Evolutionary conservation across 1,140 invertebrate genomes (phyloP).

Genomic region (Microplitis demolitor): DNA sequence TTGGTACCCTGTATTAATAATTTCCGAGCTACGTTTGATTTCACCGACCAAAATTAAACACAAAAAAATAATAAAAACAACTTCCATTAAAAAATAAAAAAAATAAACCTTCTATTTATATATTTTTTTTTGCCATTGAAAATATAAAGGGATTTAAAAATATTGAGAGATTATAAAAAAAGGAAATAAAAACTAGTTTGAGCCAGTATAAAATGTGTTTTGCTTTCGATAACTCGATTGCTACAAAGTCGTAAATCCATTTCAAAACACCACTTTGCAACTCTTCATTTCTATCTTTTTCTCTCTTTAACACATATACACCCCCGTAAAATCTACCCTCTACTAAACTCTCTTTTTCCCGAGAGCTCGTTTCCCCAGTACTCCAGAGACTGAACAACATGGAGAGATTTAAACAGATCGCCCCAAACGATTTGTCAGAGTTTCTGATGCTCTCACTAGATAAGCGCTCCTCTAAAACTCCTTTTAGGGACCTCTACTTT

Average conservation of each 20-base stretch:
- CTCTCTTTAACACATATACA: neutral
- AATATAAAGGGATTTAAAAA: neutral
- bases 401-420: constrained; percentile 1
- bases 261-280: neutral
- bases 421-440: neutral
- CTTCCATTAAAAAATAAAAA: too few relatives aligned
- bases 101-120: too few relatives aligned
- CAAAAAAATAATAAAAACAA: too few relatives aligned
- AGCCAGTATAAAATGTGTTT: neutral
- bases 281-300: neutral
- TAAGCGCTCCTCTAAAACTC: neutral
- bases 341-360: too few relatives aligned
- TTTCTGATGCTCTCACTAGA: neutral
- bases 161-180: neutral
- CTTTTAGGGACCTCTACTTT: neutral
- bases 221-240: constrained; percentile 22
- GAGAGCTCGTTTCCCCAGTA: neutral
- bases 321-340: too few relatives aligned
- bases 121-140: too few relatives aligned
- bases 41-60: too few relatives aligned
- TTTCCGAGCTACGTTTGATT: neutral
- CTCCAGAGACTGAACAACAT: neutral
- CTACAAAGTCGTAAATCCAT: constrained; percentile 25
- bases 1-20: neutral
- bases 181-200: neutral